Evolutionary conservation across 1,140 invertebrate species (phyloP).

Genomic region (Harpegnathos saltator): DNA sequence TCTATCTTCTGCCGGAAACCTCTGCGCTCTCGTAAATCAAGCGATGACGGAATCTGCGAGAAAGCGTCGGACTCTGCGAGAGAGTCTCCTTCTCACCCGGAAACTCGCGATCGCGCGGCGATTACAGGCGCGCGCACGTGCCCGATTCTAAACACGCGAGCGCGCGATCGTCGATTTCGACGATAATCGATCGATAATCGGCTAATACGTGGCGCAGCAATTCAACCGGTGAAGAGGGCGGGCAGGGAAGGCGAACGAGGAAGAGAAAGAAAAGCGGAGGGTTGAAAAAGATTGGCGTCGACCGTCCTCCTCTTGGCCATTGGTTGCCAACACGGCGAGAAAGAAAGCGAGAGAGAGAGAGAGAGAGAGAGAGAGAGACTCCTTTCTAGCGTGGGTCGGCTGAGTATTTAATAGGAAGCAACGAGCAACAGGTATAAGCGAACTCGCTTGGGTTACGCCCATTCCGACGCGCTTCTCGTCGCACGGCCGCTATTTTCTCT

Average conservation of each 20-base stretch:
- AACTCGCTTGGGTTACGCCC: slow-evolving; percentile 71
- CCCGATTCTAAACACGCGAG: background rate
- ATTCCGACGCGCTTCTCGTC: slow-evolving; percentile 68
- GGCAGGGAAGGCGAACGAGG: background rate
- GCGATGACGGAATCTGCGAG: slow-evolving; percentile 14
- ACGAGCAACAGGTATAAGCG: slow-evolving; percentile 72
- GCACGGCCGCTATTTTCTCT: slow-evolving; percentile 69
- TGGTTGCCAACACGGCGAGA: slow-evolving; percentile 67
- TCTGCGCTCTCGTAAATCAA: slow-evolving; percentile 39
- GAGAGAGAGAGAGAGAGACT: too few relatives aligned
- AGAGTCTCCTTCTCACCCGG: background rate
- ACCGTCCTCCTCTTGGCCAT: slow-evolving; percentile 61
- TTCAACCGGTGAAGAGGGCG: background rate
- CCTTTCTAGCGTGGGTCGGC: slow-evolving; percentile 72
- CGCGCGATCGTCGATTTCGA: slow-evolving; percentile 11
- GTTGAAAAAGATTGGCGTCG: slow-evolving; percentile 46
- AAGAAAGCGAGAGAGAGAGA: too few relatives aligned
- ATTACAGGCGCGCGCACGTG: background rate
- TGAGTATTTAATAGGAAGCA: slow-evolving; percentile 75
- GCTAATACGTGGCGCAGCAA: too few relatives aligned
- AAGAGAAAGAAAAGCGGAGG: slow-evolving; percentile 48
- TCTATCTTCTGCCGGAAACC: slow-evolving; percentile 4
- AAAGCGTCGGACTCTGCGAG: slow-evolving; percentile 5
- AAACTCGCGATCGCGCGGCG: slow-evolving; percentile 12
- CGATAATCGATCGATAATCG: background rate